These are phyloP conservation scores for Xerus rutilus DNA, from an alignment of 2,797 vertebrate genomes.

Conservation along the genomic window DNA sequence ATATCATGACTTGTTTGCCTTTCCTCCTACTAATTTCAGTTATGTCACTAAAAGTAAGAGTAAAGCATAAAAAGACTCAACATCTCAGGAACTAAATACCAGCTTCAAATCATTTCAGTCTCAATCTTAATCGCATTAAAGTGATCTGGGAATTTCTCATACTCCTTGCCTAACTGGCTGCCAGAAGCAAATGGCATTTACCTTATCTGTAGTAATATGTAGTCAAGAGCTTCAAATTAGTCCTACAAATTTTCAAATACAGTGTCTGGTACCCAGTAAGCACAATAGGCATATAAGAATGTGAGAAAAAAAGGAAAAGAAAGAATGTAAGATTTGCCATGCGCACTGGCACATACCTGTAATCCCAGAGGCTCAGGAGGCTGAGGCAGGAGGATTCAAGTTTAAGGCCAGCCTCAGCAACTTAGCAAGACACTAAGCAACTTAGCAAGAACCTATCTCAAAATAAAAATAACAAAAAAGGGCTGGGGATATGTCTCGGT, in stretches of 20 bases:
- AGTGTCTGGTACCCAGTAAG: not conserved
- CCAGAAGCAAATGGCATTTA: not conserved
- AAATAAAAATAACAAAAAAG: no score
- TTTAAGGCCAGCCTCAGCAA: no score
- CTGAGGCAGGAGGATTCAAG: no score
- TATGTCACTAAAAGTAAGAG: not conserved
- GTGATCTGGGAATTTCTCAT: not conserved
- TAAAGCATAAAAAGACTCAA: not conserved
- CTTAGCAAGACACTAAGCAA: no score
- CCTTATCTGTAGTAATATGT: not conserved
- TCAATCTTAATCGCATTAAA: not conserved
- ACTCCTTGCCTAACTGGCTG: not conserved
- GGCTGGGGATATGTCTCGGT: no score
- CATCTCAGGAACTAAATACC: not conserved
- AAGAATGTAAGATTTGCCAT: not conserved
- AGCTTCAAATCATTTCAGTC: not conserved
- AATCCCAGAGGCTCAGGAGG: no score
- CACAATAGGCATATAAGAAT: not conserved
- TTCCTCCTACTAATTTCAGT: not conserved
- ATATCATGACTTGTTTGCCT: not conserved
- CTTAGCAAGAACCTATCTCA: no score
- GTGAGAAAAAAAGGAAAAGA: not conserved
- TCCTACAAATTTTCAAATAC: not conserved
- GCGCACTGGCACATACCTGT: no score
- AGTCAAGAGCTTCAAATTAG: not conserved